Base-by-base conservation (phyloP, 2,888 invertebrate genomes). In the Electrophaes corylata region DNA sequence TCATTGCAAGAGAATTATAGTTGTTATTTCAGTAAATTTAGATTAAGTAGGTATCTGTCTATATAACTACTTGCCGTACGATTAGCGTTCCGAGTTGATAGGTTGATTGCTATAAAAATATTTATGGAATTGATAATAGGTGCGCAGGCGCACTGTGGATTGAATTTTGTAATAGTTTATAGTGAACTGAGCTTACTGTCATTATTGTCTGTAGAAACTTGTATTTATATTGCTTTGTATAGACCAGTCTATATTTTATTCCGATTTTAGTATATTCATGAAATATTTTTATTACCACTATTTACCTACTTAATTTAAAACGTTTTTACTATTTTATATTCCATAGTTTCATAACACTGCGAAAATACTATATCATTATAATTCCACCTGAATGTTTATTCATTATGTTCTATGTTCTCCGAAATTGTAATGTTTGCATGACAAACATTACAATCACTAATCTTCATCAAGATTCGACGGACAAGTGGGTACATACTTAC, bases 41-140 rank as follows among this genome's bases (percentile, higher is more conserved):
- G 79, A 81, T 73, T 70, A 69, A 71, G 75, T 79, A 82, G 77
- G 26, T 29, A 29, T 29, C 26, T 29, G 10, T 29, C 70, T 75
- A 71, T 79, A 78, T 81, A 73, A 74, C 73, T 73, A 70, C 69
- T 78, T 72, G 70, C 60, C 66, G 60, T 66, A 63, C 70, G 68
- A 81, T 82, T 82, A 78, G 74, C 84, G 77, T 83, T 80, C 83
- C 83, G 63, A 77, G 72, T 72, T 82, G 86, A 86, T 86, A 81
- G 84, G 81, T 84, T 85, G 86, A 87, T 86, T 84, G 75, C 82
- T 81, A 76, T 75, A 78, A 82, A 82, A 83, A 83, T 84, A 85
- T 86, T 88, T 86, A 82, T 83, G 78, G 83, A 76, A 82, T 82
- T 79, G 75, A 75, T 78, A 75, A 73, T 73, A 65, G 67, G 65